Conservation (phyloP, 2,797 vertebrate species). For the Pseudochirops cupreus region DNA sequence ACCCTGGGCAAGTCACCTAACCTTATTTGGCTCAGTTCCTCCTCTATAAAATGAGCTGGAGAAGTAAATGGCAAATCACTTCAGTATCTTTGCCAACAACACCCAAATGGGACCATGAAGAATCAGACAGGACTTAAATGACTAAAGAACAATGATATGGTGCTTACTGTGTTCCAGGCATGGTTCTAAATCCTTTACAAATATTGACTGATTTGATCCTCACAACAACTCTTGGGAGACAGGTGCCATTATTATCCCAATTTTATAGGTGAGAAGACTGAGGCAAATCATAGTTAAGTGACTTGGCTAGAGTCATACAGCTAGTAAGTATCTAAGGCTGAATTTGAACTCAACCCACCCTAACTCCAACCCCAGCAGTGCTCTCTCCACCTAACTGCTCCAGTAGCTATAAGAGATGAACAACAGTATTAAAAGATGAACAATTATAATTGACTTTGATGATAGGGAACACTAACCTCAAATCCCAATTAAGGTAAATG, state of each 20-base stretch:
- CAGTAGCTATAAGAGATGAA: not conserved
- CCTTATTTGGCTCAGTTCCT: not conserved
- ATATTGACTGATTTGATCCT: not conserved
- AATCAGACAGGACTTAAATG: not conserved
- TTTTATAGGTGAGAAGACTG: not conserved
- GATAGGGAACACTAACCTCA: not conserved
- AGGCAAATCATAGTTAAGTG: not conserved
- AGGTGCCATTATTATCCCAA: not conserved
- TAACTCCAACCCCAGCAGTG: not conserved
- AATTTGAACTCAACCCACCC: not conserved
- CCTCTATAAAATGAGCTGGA: not conserved
- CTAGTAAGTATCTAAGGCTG: not conserved
- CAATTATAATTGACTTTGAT: not conserved
- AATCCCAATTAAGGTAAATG: not conserved
- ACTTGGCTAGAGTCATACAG: not conserved
- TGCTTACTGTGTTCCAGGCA: not conserved
- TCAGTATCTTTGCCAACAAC: not conserved
- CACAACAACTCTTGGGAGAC: too few relatives aligned
- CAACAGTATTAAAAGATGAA: not conserved
- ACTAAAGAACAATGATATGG: not conserved
- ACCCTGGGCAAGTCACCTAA: not conserved
- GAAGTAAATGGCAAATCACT: not conserved
- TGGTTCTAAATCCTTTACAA: not conserved
- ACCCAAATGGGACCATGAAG: not conserved
- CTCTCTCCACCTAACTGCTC: not conserved